Evolutionary conservation across 2,113 vertebrate species (phyloP).

Genomic region (Kryptolebias marmoratus): DNA sequence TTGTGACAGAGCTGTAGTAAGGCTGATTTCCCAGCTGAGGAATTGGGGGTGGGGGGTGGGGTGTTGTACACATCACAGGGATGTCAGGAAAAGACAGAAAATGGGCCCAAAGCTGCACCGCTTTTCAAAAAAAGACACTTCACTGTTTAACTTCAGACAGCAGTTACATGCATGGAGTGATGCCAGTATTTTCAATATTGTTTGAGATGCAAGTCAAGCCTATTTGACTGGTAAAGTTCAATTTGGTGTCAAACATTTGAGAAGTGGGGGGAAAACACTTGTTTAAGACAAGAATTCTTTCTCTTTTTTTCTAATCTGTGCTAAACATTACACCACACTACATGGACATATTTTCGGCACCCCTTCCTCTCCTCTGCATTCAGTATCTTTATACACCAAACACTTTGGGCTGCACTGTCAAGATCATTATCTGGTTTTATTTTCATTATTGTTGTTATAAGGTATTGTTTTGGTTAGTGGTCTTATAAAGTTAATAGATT

Average conservation of each 20-base stretch:
- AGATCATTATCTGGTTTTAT: slow-evolving; percentile 50
- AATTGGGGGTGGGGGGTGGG: slow-evolving; percentile 48
- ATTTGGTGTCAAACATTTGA: slow-evolving; percentile 32
- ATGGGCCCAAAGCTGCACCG: slow-evolving; percentile 66
- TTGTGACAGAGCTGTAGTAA: slow-evolving; percentile 75
- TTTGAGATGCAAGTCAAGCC: slow-evolving; percentile 42
- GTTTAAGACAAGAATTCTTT: too few relatives aligned
- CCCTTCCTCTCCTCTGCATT: too few relatives aligned
- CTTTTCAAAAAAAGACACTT: slow-evolving; percentile 67
- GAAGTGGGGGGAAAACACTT: too few relatives aligned
- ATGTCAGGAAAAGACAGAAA: slow-evolving; percentile 74
- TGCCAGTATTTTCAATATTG: slow-evolving; percentile 62
- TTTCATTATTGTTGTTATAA: slow-evolving; percentile 33
- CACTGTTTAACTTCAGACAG: slow-evolving; percentile 55
- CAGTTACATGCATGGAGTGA: slow-evolving; percentile 40
- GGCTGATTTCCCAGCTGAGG: slow-evolving; percentile 79
- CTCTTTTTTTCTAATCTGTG: too few relatives aligned
- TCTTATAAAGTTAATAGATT: slow-evolving; percentile 58
- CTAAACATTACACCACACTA: too few relatives aligned
- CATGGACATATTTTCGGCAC: too few relatives aligned
- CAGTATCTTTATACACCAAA: too few relatives aligned
- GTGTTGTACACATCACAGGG: slow-evolving; percentile 71
- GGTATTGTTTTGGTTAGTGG: slow-evolving; percentile 46
- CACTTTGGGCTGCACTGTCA: slow-evolving; percentile 16
- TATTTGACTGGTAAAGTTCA: slow-evolving; percentile 63